Conservation (phyloP, 2,888 invertebrate species). For the Selenia dentaria region DNA sequence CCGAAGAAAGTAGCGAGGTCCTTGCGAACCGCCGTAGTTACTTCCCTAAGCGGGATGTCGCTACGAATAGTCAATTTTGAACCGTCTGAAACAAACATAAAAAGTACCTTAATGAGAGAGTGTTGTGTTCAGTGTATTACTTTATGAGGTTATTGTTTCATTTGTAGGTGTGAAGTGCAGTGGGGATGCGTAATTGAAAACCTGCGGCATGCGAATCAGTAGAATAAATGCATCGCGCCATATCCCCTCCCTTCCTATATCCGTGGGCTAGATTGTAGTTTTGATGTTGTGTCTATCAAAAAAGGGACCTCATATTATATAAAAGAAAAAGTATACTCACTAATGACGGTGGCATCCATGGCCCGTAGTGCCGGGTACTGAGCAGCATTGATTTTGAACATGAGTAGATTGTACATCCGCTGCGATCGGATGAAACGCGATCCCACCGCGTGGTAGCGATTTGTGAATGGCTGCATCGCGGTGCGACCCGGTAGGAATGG, state of each 20-base stretch:
- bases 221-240: too few species aligned
- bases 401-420: conserved; percentile 54
- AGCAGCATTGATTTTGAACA: conserved; percentile 36
- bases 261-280: too few species aligned
- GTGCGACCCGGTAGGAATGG: conserved; percentile 57
- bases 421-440: conserved; percentile 38
- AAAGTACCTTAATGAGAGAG: too few species aligned
- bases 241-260: too few species aligned
- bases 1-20: conserved; percentile 8
- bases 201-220: too few species aligned
- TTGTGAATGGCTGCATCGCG: conserved; percentile 41
- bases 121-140: too few species aligned
- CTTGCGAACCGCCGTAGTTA: neutral
- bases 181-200: too few species aligned
- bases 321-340: too few species aligned
- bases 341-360: conserved; percentile 49
- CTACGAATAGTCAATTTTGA: conserved; percentile 52
- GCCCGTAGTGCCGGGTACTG: conserved; percentile 38
- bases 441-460: conserved; percentile 27
- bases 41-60: conserved; percentile 31
- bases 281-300: too few species aligned
- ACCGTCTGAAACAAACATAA: conserved; percentile 40
- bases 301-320: too few species aligned
- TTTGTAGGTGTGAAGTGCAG: too few species aligned
- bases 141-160: too few species aligned